These are phyloP conservation scores for Conops quadrifasciatus DNA, from an alignment of 2,888 invertebrate species.

Conservation along the genomic window DNA sequence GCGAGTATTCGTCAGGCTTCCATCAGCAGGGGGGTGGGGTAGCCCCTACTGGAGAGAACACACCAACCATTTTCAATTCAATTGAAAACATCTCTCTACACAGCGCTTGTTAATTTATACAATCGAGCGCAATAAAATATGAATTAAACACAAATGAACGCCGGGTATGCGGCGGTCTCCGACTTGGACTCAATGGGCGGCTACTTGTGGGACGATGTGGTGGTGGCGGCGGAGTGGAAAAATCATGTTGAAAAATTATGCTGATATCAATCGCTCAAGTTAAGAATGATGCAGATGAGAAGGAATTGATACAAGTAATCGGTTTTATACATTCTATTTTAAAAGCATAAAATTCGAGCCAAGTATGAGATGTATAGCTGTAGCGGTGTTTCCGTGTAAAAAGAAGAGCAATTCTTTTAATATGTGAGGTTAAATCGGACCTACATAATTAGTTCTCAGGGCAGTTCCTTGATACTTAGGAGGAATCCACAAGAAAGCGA, in stretches of 20 bases:
- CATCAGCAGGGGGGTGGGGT: too few relatives aligned
- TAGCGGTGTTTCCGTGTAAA: not conserved
- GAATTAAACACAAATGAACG: slow-evolving; percentile 37
- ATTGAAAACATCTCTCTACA: not conserved
- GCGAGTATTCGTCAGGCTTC: too few relatives aligned
- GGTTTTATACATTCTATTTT: not conserved
- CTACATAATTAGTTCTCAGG: too few relatives aligned
- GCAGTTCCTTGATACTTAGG: too few relatives aligned
- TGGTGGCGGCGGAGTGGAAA: not conserved
- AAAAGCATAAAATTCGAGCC: not conserved
- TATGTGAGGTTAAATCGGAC: too few relatives aligned
- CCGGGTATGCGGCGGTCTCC: not conserved
- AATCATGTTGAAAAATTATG: too few relatives aligned
- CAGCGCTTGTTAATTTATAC: slow-evolving; percentile 25
- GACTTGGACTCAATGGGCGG: not conserved
- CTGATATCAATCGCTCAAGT: too few relatives aligned
- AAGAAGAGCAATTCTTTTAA: too few relatives aligned
- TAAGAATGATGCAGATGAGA: not conserved
- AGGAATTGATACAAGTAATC: slow-evolving; percentile 1
- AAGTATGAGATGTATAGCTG: not conserved
- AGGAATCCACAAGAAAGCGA: too few relatives aligned
- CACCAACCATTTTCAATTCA: not conserved
- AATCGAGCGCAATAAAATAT: slow-evolving; percentile 32
- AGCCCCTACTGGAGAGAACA: not conserved
- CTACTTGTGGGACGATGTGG: not conserved